Base-by-base conservation (phyloP, 2,113 vertebrate genomes). In the Chloebia gouldiae region DNA sequence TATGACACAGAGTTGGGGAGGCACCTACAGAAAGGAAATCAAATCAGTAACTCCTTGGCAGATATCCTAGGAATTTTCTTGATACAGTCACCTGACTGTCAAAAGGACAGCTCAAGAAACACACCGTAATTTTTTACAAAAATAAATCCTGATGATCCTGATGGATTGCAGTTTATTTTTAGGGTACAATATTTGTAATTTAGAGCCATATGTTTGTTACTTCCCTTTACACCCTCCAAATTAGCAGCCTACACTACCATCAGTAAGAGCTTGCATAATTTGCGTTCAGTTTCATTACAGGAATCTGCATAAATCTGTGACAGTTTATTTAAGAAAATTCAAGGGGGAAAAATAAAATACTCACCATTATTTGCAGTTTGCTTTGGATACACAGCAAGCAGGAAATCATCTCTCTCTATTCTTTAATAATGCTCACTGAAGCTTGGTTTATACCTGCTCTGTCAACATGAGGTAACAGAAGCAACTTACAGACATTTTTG, bases 1-100 rank as follows among this genome's bases (percentile, higher is more conserved):
- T 39, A 30, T 2, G 22, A 39, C 21, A n/a, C 0, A 0, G 37
- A 31, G 11, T 3, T 27, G 22, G 19, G 19, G 11, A 35, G 30
- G 8, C 20, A 81, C 49, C 25, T 54, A n/a, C 7, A 54, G 39
- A 21, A 54, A 40, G 31, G 30, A 22, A 53, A 54, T 71, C 6
- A 33, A 60, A 15, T 0, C 0, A 63, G 8, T 13, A 59, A 31
- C 7, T 49, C 18, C 40, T 77, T 10, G 31, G 24, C 44, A 81
- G 33, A 21, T 27, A 13, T 15, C 33, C 21, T 18, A 37, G 31
- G 9, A 80, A 68, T 53, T 33, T 20, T 16, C 28, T 24, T 35
- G 31, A 25, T 50, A 16, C 2, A 35, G 21, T 28, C 42, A 63
- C 14, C 21, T 53, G 14, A 57, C 21, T 15, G 21, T 57, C 68